phyloP scores from a whole-genome alignment of 2,797 vertebrate species.

The Ceyx erithaca region DNA sequence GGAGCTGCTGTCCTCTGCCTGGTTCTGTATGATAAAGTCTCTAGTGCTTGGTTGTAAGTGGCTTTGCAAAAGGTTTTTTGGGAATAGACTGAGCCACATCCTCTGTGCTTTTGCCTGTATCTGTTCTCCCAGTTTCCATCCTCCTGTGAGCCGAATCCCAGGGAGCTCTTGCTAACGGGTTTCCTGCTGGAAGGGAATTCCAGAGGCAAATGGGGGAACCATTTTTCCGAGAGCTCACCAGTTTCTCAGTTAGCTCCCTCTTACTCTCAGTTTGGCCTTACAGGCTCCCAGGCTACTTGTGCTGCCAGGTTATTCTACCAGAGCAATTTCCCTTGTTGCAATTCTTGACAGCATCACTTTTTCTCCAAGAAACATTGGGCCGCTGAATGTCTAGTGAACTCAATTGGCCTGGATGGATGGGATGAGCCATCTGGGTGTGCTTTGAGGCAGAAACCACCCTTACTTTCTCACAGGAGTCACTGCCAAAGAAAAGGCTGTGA shows the following conservation, averaged over 20 bases:
- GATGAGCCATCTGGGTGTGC: neutral
- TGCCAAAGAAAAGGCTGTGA: neutral
- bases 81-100: neutral
- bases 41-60: neutral
- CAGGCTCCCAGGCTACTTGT: neutral
- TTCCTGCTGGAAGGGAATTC: neutral
- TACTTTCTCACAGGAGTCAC: neutral
- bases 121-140: neutral
- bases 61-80: neutral
- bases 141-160: neutral
- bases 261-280: neutral
- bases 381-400: slow-evolving; percentile 15
- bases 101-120: neutral
- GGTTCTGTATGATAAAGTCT: neutral
- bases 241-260: neutral
- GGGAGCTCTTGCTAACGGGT: neutral
- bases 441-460: slow-evolving; percentile 12
- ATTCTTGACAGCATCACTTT: slow-evolving; percentile 54
- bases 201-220: neutral
- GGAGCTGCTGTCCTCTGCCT: neutral
- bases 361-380: slow-evolving; percentile 36
- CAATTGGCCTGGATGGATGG: slow-evolving; percentile 52
- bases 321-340: slow-evolving; percentile 46
- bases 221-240: neutral
- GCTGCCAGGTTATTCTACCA: slow-evolving; percentile 40